Conservation (phyloP, 2,888 invertebrate species). For the Perizoma flavofasciatum region DNA sequence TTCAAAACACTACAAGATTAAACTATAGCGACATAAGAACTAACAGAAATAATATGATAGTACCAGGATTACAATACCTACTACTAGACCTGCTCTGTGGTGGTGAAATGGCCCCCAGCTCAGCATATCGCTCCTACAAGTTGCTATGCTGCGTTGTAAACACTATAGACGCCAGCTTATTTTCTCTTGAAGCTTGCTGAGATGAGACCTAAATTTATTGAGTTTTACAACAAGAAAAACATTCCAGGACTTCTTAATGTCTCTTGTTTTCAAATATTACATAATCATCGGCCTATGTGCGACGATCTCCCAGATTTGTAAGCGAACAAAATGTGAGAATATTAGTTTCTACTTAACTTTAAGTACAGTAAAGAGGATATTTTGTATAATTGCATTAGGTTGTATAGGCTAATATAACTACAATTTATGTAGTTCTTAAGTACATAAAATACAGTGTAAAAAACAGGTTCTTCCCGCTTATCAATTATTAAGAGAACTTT, state of each 20-base stretch:
- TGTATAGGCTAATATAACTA: conserved; percentile 69
- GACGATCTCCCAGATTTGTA: conserved; percentile 38
- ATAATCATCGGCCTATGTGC: conserved; percentile 22
- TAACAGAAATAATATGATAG: no score
- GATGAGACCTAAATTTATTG: no score
- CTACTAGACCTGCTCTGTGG: no score
- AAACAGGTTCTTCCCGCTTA: conserved; percentile 63
- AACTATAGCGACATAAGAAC: no score
- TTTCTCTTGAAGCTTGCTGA: no score
- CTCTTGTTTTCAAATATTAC: conserved; percentile 10
- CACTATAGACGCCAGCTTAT: no score
- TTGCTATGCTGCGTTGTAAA: no score
- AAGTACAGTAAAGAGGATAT: conserved; percentile 76
- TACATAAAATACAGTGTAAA: conserved; percentile 67
- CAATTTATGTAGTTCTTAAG: conserved; percentile 61
- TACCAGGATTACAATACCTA: no score
- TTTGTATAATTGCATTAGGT: conserved; percentile 82
- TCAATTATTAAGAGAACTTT: conserved; percentile 63
- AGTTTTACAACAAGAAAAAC: conserved; percentile 6
- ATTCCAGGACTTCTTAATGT: conserved; percentile 13
- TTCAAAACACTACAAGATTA: no score
- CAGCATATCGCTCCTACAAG: no score
- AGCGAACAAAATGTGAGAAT: conserved; percentile 74
- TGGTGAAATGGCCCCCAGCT: no score
- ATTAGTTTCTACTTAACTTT: conserved; percentile 68